These are phyloP conservation scores for Pollenia angustigena DNA, from an alignment of 2,888 invertebrate genomes.

Conservation along the genomic window DNA sequence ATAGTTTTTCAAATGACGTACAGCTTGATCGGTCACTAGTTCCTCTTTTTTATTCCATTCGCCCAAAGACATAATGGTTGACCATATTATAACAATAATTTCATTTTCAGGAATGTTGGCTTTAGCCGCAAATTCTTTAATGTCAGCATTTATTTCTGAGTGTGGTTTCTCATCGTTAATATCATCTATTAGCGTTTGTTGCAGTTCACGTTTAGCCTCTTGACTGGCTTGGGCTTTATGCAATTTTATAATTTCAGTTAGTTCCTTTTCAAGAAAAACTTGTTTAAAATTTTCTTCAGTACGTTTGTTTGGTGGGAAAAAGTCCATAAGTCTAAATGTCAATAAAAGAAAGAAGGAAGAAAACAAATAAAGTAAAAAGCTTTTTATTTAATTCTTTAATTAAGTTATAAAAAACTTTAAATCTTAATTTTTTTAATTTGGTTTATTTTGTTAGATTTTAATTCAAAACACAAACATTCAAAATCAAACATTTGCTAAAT, in stretches of 20 bases:
- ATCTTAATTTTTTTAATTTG: not conserved
- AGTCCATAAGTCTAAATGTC: slow-evolving; percentile 91
- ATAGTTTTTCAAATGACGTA: slow-evolving; percentile 94
- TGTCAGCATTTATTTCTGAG: slow-evolving; percentile 93
- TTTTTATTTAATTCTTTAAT: not conserved
- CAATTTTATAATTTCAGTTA: slow-evolving; percentile 91
- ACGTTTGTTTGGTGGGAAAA: slow-evolving; percentile 96
- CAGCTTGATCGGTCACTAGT: slow-evolving; percentile 96
- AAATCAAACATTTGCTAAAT: slow-evolving; percentile 77
- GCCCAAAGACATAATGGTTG: slow-evolving; percentile 96
- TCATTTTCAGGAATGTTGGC: slow-evolving; percentile 96
- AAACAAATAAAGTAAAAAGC: slow-evolving; percentile 16
- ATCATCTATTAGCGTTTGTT: slow-evolving; percentile 92
- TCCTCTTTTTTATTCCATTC: slow-evolving; percentile 99
- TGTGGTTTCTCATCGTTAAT: slow-evolving; percentile 94
- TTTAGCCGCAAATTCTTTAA: slow-evolving; percentile 93
- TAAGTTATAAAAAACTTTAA: no score
- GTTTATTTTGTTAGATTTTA: slow-evolving; percentile 76
- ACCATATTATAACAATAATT: slow-evolving; percentile 95
- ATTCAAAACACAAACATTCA: slow-evolving; percentile 80
- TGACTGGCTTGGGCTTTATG: slow-evolving; percentile 94
- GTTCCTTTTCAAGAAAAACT: slow-evolving; percentile 91
- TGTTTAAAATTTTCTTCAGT: slow-evolving; percentile 94
- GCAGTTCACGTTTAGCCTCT: slow-evolving; percentile 92
- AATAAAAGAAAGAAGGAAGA: not conserved